phyloP scores from a whole-genome alignment of 2,888 invertebrate species.

The Sesia apiformis region DNA sequence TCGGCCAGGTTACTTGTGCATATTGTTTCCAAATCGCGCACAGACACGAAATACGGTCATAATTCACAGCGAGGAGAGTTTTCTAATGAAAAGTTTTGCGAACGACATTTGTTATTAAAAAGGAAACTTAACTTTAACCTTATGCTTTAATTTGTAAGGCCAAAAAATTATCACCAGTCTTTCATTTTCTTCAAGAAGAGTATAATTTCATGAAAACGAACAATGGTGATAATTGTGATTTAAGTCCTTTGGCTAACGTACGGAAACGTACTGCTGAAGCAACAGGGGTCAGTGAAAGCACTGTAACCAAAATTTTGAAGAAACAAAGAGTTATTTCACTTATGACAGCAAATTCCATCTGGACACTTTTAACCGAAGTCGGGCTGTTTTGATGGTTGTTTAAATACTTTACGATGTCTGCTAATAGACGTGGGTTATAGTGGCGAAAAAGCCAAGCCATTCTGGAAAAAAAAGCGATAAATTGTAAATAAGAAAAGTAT shows the following conservation, averaged over 20 bases:
- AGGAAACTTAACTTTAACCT: no score
- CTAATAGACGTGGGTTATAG: constrained; percentile 1
- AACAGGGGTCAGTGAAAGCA: no score
- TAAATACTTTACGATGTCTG: no score
- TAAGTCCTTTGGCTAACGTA: background rate
- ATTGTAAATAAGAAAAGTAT: no score
- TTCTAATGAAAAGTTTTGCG: no score
- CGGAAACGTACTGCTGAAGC: no score
- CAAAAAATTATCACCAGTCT: constrained; percentile 1
- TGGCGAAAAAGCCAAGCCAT: background rate
- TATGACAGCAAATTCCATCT: no score
- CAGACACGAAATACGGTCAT: background rate
- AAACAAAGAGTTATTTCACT: background rate
- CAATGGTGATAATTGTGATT: no score
- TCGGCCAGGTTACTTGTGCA: background rate
- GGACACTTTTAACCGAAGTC: no score
- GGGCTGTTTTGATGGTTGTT: background rate
- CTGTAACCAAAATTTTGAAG: background rate
- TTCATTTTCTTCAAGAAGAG: no score
- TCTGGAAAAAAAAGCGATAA: background rate
- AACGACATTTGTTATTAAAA: no score
- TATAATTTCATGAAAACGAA: no score
- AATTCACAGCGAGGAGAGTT: background rate
- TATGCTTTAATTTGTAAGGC: background rate
- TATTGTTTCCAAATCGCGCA: background rate